Conservation (phyloP, 2,113 vertebrate species). For the Hippoglossus stenolepis region DNA sequence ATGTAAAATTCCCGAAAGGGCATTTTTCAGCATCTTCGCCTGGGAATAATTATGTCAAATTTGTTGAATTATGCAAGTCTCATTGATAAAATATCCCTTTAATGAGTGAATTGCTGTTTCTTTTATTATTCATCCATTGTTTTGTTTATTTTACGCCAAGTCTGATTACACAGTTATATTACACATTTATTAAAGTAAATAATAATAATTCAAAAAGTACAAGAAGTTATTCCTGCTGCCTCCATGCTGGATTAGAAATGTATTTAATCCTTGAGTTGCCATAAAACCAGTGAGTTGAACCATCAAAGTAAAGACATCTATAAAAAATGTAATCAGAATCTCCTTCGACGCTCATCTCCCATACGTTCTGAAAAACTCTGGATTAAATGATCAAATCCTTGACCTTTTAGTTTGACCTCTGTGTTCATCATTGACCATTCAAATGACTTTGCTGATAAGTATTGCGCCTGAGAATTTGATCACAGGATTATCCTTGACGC, state of each 20-base stretch:
- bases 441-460: background rate
- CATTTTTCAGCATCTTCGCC: no score
- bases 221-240: background rate
- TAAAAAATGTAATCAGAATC: constrained; percentile 4
- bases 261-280: background rate
- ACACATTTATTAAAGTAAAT: background rate
- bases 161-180: background rate
- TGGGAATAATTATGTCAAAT: no score
- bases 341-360: background rate
- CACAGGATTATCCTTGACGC: constrained; percentile 15
- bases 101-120: background rate
- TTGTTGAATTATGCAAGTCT: background rate
- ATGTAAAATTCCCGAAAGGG: no score
- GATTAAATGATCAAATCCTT: constrained; percentile 22
- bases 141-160: background rate
- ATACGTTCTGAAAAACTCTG: background rate
- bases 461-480: constrained; percentile 12
- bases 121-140: background rate
- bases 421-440: background rate
- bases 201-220: no score
- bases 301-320: background rate
- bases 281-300: background rate
- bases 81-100: background rate
- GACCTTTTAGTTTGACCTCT: constrained; percentile 10
- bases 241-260: background rate